Percentiles rank a stretch among this genome's conserved stretches.
Conservation (phyloP, 2,888 invertebrate genomes). For the Pseudanteris insignis region DNA sequence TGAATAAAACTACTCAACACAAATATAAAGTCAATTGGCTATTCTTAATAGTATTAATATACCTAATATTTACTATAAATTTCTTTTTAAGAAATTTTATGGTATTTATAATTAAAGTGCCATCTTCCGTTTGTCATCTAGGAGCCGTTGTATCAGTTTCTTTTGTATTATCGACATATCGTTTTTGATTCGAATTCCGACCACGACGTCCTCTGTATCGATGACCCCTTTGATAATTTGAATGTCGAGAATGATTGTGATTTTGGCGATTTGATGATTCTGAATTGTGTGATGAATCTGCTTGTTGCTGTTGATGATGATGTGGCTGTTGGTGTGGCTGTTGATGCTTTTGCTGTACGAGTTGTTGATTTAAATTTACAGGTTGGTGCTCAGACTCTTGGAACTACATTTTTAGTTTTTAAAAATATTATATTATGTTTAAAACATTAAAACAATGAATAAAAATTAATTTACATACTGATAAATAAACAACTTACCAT, state of each 20-base stretch:
- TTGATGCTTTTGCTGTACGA: conserved; percentile 5
- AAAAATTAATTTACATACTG: too few relatives aligned
- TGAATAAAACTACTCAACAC: too few relatives aligned
- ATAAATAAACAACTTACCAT: too few relatives aligned
- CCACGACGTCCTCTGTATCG: conserved; percentile 29
- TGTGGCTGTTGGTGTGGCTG: background rate
- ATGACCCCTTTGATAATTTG: conserved; percentile 25
- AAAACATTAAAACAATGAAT: too few relatives aligned
- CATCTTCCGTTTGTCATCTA: conserved; percentile 37
- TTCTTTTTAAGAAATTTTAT: conserved; percentile 22
- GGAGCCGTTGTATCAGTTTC: conserved; percentile 32
- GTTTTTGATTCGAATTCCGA: conserved; percentile 26
- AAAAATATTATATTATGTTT: too few relatives aligned
- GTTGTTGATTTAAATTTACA: conserved; percentile 10
- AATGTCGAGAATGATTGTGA: conserved; percentile 20
- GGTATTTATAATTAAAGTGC: conserved; percentile 3
- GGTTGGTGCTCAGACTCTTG: conserved; percentile 19
- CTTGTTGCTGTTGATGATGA: conserved; percentile 5
- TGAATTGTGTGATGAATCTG: conserved; percentile 13
- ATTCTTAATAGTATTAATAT: background rate
- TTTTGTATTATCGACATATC: conserved; percentile 28
- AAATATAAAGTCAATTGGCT: too few relatives aligned
- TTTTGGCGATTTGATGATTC: conserved; percentile 30
- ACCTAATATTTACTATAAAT: conserved; percentile 1
- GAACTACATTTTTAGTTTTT: too few relatives aligned